Percentiles rank a stretch among this genome's conserved stretches.
Conservation (phyloP, 2,113 vertebrate species). For the Cranoglanis bouderius region DNA sequence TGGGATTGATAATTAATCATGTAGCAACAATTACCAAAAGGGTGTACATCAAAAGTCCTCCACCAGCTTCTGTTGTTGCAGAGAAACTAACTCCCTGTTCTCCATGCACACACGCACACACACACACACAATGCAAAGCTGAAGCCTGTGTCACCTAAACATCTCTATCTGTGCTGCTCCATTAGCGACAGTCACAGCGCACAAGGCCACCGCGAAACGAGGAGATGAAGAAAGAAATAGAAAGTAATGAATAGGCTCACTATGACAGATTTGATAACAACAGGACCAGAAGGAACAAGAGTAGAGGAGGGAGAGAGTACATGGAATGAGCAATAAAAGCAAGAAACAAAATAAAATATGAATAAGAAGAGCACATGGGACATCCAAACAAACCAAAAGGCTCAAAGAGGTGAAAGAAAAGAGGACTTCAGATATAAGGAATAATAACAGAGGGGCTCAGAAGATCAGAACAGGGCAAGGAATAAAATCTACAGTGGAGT, state of each 20-base stretch:
- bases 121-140: neutral
- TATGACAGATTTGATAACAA: neutral
- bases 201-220: neutral
- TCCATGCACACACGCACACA: neutral
- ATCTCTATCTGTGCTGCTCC: neutral
- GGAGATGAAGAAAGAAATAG: neutral
- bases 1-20: neutral
- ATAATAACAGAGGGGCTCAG: neutral
- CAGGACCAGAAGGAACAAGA: neutral
- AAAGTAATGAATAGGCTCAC: neutral
- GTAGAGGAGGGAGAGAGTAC: neutral
- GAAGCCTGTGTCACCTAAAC: neutral
- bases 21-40: neutral
- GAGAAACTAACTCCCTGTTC: neutral
- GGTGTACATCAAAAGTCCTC: neutral
- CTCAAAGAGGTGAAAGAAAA: conserved; percentile 3
- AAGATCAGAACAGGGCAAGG: neutral
- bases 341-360: conserved; percentile 11
- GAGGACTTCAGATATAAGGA: neutral
- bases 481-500: neutral
- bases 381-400: neutral
- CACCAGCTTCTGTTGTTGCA: neutral
- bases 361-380: neutral
- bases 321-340: neutral
- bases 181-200: conserved; percentile 2